Evolutionary conservation across 2,797 vertebrate genomes (phyloP), one percentile per base, ranked within the genome.

Genomic region (Carcharodon carcharias): DNA sequence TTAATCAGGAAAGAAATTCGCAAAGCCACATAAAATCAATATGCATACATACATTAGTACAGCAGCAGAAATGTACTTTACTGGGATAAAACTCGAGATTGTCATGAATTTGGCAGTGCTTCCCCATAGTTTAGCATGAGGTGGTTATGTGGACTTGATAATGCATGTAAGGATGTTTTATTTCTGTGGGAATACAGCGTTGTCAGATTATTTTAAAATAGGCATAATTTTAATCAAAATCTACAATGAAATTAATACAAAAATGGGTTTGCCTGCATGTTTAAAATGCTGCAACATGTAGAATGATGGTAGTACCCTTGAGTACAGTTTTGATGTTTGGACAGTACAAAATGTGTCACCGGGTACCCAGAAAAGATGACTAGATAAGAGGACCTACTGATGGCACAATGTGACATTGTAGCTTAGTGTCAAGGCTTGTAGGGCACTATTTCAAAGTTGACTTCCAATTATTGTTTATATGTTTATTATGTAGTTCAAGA

Each of bases 301-400:
- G 67, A 31, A 71, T 71, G 9, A 95, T 31, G 94, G 28, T 77
- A 73, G 71, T 35, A 95, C 31, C 6, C 94, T 73, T 73, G 67
- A n/a, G 56, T 71, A 95, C 45, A 35, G 28, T 95, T 54, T 95
- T 77, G 65, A 45, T 95, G 65, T 69, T 95, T 95, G 28, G 50
- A 77, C 94, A 95, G 45, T 77, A 73, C 45, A 95, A 95, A 95
- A 50, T 71, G 35, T 16, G 56, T 61, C 31, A 92, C 12, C 6
- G 31, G 31, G 31, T 92, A 63, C 31, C 61, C 26, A 54, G 14
- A 73, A 77, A 77, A 35, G 11, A 95, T 71, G 69, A 40, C 35
- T 71, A 28, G 67, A 92, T 92, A 63, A n/a, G 18, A 63, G 50
- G 65, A 28, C 54, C 28, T 31, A 16, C 50, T 8, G 65, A 28